Evolutionary conservation across 2,113 vertebrate genomes (phyloP).

Genomic region (Ctenomys sociabilis): DNA sequence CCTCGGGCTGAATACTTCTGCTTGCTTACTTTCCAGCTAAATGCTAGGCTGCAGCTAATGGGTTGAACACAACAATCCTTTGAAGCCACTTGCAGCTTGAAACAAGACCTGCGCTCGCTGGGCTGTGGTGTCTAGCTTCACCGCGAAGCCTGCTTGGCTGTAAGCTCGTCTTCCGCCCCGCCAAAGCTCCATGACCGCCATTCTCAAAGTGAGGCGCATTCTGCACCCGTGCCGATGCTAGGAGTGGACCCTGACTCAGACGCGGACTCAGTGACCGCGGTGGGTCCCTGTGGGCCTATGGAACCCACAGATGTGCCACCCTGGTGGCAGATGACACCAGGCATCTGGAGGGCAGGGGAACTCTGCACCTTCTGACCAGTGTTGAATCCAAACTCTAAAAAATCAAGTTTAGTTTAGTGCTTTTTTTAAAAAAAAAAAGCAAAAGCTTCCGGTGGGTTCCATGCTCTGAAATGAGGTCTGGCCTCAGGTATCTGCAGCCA

Average conservation of each 20-base stretch:
- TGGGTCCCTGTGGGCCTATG: not conserved
- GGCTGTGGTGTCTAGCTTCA: too few relatives aligned
- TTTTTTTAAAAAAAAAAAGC: not conserved
- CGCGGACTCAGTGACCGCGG: accelerated
- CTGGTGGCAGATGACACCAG: too few relatives aligned
- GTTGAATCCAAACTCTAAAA: not conserved
- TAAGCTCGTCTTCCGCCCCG: not conserved
- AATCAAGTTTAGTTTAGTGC: not conserved
- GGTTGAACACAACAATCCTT: not conserved
- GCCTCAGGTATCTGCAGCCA: too few relatives aligned
- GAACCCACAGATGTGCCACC: accelerated
- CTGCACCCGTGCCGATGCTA: too few relatives aligned
- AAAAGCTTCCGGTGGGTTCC: not conserved
- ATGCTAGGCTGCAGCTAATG: not conserved
- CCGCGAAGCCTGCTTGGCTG: not conserved
- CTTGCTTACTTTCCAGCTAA: not conserved
- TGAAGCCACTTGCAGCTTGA: not conserved
- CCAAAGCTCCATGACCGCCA: not conserved
- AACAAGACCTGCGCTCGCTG: not conserved
- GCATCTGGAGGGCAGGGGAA: accelerated
- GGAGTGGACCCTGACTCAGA: too few relatives aligned
- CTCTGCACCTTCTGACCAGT: not conserved
- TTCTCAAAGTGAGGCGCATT: accelerated
- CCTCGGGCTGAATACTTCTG: not conserved
- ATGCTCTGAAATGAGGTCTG: not conserved